These are phyloP conservation scores for Epistrophe eligans DNA, from an alignment of 2,888 invertebrate species.

Conservation along the genomic window DNA sequence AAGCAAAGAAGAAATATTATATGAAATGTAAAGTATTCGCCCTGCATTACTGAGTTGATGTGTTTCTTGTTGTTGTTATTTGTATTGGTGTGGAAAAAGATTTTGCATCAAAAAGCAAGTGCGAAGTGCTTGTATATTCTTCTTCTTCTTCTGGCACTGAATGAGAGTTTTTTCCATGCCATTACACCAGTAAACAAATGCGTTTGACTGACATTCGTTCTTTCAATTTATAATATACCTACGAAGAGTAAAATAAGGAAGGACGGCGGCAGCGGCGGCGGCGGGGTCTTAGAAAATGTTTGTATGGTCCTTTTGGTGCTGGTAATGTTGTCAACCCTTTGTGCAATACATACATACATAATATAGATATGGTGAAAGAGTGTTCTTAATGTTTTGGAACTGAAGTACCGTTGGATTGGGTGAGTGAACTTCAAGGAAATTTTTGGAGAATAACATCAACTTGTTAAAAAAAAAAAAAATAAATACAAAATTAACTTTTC, in stretches of 20 bases:
- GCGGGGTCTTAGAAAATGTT: neutral
- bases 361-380: neutral
- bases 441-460: neutral
- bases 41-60: neutral
- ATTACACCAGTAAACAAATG: conserved; percentile 70
- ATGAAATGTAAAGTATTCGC: neutral
- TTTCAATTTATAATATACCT: too few relatives aligned
- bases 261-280: neutral
- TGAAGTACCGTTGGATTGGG: neutral
- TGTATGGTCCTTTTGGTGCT: neutral
- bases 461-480: neutral
- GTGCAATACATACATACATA: neutral
- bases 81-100: conserved; percentile 30
- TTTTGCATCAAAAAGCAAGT: conserved; percentile 60
- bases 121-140: conserved; percentile 67
- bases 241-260: neutral
- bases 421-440: neutral
- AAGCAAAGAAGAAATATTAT: neutral
- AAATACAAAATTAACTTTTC: too few relatives aligned
- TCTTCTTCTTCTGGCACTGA: conserved; percentile 55
- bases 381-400: neutral
- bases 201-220: conserved; percentile 54
- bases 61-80: neutral
- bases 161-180: conserved; percentile 70
- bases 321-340: neutral